Conservation (phyloP, 2,113 vertebrate species). For the Cephalopterus ornatus region DNA sequence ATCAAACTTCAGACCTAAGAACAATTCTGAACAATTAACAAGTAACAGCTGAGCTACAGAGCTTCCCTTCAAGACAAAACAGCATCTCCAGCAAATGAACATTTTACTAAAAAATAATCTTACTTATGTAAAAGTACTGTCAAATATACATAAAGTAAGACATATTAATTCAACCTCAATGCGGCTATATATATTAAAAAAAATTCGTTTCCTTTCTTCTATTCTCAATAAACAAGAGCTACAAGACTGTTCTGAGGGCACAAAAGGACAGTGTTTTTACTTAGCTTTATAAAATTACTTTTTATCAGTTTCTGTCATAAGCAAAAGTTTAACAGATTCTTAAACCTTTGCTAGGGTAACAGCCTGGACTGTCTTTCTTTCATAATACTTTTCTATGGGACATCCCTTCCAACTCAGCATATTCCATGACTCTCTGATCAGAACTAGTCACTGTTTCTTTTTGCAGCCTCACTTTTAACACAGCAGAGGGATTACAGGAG, state of each 20-base stretch:
- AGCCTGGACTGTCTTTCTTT: neutral
- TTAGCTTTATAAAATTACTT: neutral
- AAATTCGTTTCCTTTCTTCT: neutral
- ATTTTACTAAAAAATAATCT: neutral
- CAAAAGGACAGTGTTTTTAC: neutral
- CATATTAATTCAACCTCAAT: neutral
- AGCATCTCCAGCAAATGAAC: neutral
- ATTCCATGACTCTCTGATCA: neutral
- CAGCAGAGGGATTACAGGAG: neutral
- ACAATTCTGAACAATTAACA: neutral
- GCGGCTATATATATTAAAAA: neutral
- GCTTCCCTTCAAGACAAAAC: neutral
- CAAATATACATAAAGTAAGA: neutral
- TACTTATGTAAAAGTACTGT: neutral
- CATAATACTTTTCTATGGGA: neutral
- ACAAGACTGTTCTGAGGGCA: neutral
- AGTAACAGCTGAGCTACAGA: neutral
- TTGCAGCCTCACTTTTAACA: neutral
- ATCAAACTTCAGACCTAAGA: neutral
- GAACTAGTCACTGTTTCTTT: neutral
- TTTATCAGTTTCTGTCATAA: neutral
- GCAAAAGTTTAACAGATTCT: neutral
- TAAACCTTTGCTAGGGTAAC: neutral
- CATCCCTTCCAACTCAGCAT: neutral
- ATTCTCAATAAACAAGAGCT: neutral